phyloP scores from a whole-genome alignment of 2,113 vertebrate genomes.

The Macquaria australasica region DNA sequence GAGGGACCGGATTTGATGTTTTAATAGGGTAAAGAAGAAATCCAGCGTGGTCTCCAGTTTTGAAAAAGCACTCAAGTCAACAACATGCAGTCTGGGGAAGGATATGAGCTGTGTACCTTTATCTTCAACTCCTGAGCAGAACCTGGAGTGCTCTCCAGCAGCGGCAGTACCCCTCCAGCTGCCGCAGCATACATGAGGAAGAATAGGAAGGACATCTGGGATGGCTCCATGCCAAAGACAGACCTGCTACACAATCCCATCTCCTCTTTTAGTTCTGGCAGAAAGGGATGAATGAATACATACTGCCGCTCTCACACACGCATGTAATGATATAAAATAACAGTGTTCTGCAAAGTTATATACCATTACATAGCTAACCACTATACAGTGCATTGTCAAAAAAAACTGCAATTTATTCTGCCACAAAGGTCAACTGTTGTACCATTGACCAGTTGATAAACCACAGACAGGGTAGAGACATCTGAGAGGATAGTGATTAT shows the following conservation, averaged over 20 bases:
- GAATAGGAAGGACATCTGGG: slow-evolving; percentile 83
- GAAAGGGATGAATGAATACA: slow-evolving; percentile 8
- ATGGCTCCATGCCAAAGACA: slow-evolving; percentile 80
- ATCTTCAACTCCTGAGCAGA: slow-evolving; percentile 81
- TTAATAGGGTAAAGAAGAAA: background rate
- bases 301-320: background rate
- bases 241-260: slow-evolving; percentile 68
- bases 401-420: background rate
- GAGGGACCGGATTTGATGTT: background rate
- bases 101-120: slow-evolving; percentile 71
- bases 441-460: background rate
- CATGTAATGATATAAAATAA: slow-evolving; percentile 3
- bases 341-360: background rate
- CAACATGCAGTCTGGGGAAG: slow-evolving; percentile 7
- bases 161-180: slow-evolving; percentile 76
- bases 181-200: slow-evolving; percentile 81
- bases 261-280: slow-evolving; percentile 76
- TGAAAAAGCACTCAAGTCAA: slow-evolving; percentile 14
- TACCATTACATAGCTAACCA: background rate
- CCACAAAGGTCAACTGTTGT: background rate
- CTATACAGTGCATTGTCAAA: background rate
- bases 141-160: slow-evolving; percentile 79
- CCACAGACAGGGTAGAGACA: background rate
- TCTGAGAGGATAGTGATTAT: slow-evolving; percentile 14
- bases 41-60: background rate